Percentiles rank a stretch among this genome's conserved stretches.
phyloP scores from a whole-genome alignment of 2,113 vertebrate species.

The Odocoileus hemionus region DNA sequence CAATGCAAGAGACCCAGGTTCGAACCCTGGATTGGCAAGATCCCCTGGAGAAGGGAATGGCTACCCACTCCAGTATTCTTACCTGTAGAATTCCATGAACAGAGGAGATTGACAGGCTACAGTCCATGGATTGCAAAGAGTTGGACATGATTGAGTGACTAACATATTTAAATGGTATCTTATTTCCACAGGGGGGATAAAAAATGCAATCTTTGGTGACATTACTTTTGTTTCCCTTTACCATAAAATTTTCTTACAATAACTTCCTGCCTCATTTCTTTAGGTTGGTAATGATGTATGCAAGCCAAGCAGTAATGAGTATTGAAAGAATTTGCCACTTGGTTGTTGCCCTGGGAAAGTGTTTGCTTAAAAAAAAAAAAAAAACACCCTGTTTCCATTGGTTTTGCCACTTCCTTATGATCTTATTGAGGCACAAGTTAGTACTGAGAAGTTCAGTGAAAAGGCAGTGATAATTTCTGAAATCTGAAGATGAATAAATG shows the following conservation, averaged over 20 bases:
- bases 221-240: conserved; percentile 12
- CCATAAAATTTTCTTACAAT: background rate
- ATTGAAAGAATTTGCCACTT: background rate
- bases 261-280: background rate
- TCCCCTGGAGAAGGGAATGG: background rate
- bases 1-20: background rate
- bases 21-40: fast-evolving
- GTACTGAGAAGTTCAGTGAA: background rate
- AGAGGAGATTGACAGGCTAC: background rate
- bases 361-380: background rate
- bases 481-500: background rate
- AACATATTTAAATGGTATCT: background rate
- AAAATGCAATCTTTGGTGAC: background rate
- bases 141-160: background rate
- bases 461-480: background rate
- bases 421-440: background rate
- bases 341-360: background rate
- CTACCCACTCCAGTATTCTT: background rate
- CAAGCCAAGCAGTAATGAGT: background rate
- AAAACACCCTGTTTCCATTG: background rate
- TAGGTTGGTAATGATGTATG: conserved; percentile 2
- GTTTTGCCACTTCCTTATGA: background rate
- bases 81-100: background rate
- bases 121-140: background rate
- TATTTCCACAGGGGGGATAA: background rate